Evolutionary conservation across 2,888 invertebrate genomes (phyloP), one percentile per base, ranked within the genome.

Genomic region (Sussaba pulchella): DNA sequence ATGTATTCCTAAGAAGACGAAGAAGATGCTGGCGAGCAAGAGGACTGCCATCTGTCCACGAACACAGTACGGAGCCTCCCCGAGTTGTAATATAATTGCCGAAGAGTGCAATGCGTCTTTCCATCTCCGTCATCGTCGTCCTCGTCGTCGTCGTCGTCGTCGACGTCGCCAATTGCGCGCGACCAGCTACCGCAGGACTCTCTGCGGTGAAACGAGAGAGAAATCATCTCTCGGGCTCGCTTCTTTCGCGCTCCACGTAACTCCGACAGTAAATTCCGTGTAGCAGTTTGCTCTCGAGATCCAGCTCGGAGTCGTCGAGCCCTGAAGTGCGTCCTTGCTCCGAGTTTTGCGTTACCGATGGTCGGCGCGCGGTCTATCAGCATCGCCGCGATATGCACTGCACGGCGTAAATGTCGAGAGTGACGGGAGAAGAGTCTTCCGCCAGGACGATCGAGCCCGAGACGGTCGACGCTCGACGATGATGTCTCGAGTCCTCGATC

Each of bases 11-110:
- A 74, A 50, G 50, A 81, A 78, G 73, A 77, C 67, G 74, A 67
- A 72, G 72, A 71, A 54, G 24, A 24, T 31, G 31, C n/a, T 36
- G 36, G 64, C 63, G 74, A 72, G 57, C 66, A 57, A 81, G 81
- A 75, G 79, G 85, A 83, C 85, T 86, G 83, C 88, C 88, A 89
- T 85, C 88, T 88, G 89, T 88, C 88, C 83, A 86, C 83, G 81
- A 76, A 82, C 84, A 81, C 84, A 24, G 50, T 43, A 71, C 71
- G 80, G 67, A 70, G 85, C 85, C 85, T 86, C 87, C 6, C 87
- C 84, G 83, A 86, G 85, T 85, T 84, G 87, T 88, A 88, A 80
- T 75, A 67, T 80, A 80, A 89, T 89, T 89, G 86, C 87, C 85
- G 86, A 86, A 85, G 88, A 86, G 86, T 83, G 84, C 84, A 82